A percentile compares a stretch with the other conserved stretches of the same genome.
These are phyloP conservation scores for Uromys caudimaculatus DNA, from an alignment of 2,797 vertebrate genomes.

Conservation along the genomic window DNA sequence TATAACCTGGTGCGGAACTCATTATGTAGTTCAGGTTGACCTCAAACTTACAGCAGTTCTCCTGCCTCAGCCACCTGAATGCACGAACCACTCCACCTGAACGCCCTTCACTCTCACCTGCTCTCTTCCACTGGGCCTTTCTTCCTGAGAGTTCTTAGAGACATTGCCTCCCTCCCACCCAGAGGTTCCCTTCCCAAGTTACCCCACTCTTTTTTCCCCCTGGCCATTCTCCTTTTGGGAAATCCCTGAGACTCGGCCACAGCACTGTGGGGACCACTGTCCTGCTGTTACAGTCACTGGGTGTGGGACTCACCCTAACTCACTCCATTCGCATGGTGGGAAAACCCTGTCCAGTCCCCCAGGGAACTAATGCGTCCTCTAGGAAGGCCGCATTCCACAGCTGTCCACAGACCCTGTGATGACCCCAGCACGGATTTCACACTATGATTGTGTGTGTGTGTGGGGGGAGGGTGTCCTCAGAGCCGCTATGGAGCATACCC, in stretches of 20 bases:
- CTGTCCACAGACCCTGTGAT: background rate
- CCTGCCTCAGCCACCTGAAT: background rate
- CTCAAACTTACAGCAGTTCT: background rate
- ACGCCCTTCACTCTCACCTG: background rate
- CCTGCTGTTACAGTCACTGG: background rate
- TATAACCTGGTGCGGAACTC: background rate
- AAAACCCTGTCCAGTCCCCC: too few relatives aligned
- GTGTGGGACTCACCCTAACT: background rate
- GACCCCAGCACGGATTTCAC: background rate
- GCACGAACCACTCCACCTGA: background rate
- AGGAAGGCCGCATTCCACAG: background rate
- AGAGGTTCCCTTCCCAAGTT: background rate
- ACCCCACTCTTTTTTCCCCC: background rate
- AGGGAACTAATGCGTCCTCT: background rate
- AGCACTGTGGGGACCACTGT: background rate
- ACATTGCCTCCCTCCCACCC: background rate
- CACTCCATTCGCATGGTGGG: background rate
- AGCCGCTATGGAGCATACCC: background rate
- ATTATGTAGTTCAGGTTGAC: background rate
- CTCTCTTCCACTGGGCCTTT: fast-evolving
- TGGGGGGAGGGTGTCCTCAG: background rate
- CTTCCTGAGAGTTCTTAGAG: background rate
- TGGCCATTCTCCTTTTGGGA: background rate
- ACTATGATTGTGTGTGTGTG: background rate
- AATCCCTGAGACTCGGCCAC: background rate